These are phyloP conservation scores for Carettochelys insculpta DNA, from an alignment of 2,113 vertebrate genomes.

Conservation along the genomic window DNA sequence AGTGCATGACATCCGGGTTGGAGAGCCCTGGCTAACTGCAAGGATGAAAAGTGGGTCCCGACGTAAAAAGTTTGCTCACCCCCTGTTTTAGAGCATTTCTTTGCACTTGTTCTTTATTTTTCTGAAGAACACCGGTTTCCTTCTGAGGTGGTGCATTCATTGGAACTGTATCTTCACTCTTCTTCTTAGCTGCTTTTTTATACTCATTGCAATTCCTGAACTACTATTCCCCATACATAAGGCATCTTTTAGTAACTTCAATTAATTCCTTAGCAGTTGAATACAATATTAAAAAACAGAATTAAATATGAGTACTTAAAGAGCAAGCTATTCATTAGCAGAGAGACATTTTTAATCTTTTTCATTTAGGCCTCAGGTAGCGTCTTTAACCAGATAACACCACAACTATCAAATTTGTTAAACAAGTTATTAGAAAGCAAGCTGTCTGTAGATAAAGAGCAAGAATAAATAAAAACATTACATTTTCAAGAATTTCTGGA, in stretches of 20 bases:
- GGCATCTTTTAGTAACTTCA: neutral
- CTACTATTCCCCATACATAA: neutral
- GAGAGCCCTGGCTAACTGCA: too few species aligned
- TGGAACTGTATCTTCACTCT: neutral
- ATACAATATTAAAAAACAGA: neutral
- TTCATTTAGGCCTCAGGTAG: neutral
- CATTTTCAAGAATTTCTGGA: rapidly evolving
- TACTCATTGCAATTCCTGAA: neutral
- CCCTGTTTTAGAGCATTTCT: neutral
- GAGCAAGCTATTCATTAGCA: neutral
- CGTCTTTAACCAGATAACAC: neutral
- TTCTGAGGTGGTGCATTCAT: neutral
- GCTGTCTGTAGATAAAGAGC: constrained; percentile 5
- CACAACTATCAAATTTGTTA: rapidly evolving
- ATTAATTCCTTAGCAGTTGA: neutral
- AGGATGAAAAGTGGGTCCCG: too few species aligned
- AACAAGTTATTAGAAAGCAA: neutral
- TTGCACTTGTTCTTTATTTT: neutral
- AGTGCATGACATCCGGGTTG: too few species aligned
- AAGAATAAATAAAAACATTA: neutral
- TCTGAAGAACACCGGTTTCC: neutral
- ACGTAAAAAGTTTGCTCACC: too few species aligned
- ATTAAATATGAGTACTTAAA: neutral
- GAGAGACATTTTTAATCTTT: neutral
- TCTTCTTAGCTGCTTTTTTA: neutral